Conservation (phyloP, 2,113 vertebrate species). For the Anolis carolinensis region DNA sequence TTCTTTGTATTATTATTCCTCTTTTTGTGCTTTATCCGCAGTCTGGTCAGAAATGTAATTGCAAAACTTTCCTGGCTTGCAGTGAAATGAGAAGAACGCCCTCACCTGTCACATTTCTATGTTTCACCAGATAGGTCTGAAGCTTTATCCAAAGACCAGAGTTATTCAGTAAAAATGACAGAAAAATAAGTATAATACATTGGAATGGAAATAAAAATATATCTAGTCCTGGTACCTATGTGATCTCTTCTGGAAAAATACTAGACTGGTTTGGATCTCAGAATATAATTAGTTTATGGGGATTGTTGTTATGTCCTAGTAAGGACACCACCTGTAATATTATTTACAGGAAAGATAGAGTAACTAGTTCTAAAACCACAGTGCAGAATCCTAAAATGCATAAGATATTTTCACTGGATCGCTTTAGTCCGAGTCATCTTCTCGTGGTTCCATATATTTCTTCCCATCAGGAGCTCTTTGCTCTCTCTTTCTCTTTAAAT, state of each 20-base stretch:
- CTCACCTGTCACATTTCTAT: not conserved
- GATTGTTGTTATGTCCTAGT: not conserved
- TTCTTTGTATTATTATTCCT: not conserved
- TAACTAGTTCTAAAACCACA: constrained; percentile 39
- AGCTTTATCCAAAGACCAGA: not conserved
- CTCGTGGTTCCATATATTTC: constrained; percentile 70
- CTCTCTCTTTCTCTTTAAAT: constrained; percentile 68
- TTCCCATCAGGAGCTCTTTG: constrained; percentile 60
- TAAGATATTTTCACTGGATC: constrained; percentile 8
- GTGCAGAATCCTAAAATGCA: constrained; percentile 44
- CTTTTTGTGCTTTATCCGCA: not conserved
- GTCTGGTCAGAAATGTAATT: not conserved
- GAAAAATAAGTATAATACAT: not conserved
- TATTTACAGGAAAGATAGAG: not conserved
- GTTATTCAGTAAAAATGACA: not conserved
- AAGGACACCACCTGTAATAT: not conserved
- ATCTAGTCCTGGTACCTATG: not conserved
- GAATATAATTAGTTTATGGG: not conserved
- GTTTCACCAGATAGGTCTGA: not conserved
- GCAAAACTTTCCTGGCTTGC: not conserved
- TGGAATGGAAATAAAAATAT: not conserved
- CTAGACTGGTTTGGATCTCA: not conserved
- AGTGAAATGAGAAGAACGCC: not conserved
- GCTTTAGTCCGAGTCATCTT: constrained; percentile 61
- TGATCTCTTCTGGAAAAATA: not conserved